Percentiles rank a stretch among this genome's conserved stretches.
Evolutionary conservation across 2,113 vertebrate species (phyloP).

Genomic region (Coptodon rendalli): DNA sequence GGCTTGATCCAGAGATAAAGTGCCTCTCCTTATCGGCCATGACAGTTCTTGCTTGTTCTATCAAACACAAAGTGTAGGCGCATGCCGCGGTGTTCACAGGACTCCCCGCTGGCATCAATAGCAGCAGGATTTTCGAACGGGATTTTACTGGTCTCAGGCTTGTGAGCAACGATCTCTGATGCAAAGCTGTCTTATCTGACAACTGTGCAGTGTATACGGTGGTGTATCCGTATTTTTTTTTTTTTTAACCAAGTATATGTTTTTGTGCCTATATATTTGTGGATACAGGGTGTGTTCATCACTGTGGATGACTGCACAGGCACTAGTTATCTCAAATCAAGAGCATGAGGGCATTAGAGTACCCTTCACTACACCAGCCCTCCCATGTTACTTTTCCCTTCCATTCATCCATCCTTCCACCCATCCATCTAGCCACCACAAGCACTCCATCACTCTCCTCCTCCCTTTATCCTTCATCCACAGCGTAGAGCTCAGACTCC

Average conservation of each 20-base stretch:
- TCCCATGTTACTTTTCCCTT: background rate
- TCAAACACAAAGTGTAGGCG: constrained; percentile 14
- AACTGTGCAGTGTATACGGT: constrained; percentile 4
- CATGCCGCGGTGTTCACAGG: background rate
- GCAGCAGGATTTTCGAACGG: constrained; percentile 43
- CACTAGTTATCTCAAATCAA: constrained; percentile 47
- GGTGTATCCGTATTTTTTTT: background rate
- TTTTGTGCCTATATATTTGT: background rate
- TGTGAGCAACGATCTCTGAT: constrained; percentile 52
- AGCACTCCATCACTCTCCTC: constrained; percentile 1
- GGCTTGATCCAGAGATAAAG: constrained; percentile 54
- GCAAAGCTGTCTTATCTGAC: constrained; percentile 55
- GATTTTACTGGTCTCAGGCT: constrained; percentile 50
- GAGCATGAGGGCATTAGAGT: constrained; percentile 1
- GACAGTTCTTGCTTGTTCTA: constrained; percentile 46
- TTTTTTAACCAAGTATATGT: background rate
- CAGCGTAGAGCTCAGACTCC: constrained; percentile 41
- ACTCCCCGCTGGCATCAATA: constrained; percentile 41
- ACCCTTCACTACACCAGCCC: background rate
- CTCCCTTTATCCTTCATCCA: constrained; percentile 41
- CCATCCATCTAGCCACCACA: constrained; percentile 24
- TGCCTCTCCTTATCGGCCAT: constrained; percentile 45
- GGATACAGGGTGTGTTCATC: background rate
- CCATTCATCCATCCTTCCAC: constrained; percentile 21
- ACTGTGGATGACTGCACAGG: background rate